Base-by-base conservation (phyloP, 2,888 invertebrate species). In the Microchrysa polita region DNA sequence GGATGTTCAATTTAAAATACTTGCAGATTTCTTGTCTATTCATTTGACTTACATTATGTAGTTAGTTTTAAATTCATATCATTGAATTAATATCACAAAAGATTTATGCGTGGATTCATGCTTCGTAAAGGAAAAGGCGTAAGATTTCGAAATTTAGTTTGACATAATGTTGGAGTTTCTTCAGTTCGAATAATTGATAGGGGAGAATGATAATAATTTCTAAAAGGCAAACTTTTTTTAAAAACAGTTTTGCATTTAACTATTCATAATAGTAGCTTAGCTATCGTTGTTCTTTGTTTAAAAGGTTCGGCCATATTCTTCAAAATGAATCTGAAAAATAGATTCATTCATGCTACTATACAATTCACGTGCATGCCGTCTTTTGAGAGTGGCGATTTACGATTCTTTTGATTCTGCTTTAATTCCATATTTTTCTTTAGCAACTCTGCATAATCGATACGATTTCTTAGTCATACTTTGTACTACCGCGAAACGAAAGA, bases 401-500 rank as follows among this genome's bases (percentile, higher is more conserved):
- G n/a, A 55, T 16, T 55, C 59, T 72, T 52, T 67, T 53, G 48
- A 48, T 5, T n/a, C 10, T 18, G 42, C n/a, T 40, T 63, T 10
- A 63, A 16, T 63, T 63, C 40, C n/a, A 63, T 63, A 16, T 5
- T 18, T 42, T 63, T 1, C 9, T n/a, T n/a, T n/a, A n/a, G n/a
- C n/a, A n/a, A 16, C 18, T 63, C 14, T 48, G 12, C 2, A 7
- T 5, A 4, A n/a, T 48, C 48, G 4, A 48, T 12, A n/a, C 12
- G 48, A n/a, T 48, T 48, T 48, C 34, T 72, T 63, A 72, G 10
- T 73, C 73, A 23, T 65, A 73, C 65, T 73, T 73, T 9, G 57
- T 53, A 23, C 57, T 40, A 1, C 65, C 27, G 27, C 65, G 67
- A 53, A 69, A 74, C 67, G 81, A 79, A 78, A 90, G 82, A 78